Evolutionary conservation across 2,888 invertebrate genomes (phyloP), one percentile per base, ranked within the genome.

Genomic region (Gymnocheta viridis): DNA sequence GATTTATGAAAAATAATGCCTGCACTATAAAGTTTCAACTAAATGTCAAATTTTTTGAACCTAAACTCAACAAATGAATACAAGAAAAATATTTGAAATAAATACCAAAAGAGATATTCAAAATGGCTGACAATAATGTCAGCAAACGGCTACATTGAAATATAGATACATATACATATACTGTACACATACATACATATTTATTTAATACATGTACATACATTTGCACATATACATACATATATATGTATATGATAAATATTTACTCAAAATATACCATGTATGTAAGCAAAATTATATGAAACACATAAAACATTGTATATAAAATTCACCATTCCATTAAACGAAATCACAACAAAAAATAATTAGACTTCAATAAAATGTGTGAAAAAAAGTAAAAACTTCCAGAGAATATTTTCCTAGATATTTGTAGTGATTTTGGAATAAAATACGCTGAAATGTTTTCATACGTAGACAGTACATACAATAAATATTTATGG

Each of bases 111-210:
- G 47, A 60, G 82, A 90, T 89, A 88, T 90, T 89, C 90, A 90
- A 90, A 90, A 90, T 90, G 90, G 90, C 90, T 85, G 90, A 88
- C 89, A 86, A 82, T 80, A 86, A 84, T 72, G 85, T 76, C 80
- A 83, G 78, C 64, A 85, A 87, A 77, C 66, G 67, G 66, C 54
- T 66, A 80, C 67, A 81, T 62, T 64, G 54, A 24, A n/a, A 38
- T 14, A 0, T 35, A 38, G 5, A 29, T 41, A 44, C 24, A 12
- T 7, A 56, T 9, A 9, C 47, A 47, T 22, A 22, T 49, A 9
- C 35, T 17, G 29, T 6, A 38, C 1, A 58, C 14, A 47, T 67
- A 47, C 41, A 22, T 66, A 76, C 14, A 47, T 67, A 47, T 51
- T 32, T 66, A 76, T 66, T 44, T 27, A 14, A 56, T 14, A n/a